These are phyloP conservation scores for Coelogynopora nodosa DNA, from an alignment of 2,888 invertebrate species.

Conservation along the genomic window DNA sequence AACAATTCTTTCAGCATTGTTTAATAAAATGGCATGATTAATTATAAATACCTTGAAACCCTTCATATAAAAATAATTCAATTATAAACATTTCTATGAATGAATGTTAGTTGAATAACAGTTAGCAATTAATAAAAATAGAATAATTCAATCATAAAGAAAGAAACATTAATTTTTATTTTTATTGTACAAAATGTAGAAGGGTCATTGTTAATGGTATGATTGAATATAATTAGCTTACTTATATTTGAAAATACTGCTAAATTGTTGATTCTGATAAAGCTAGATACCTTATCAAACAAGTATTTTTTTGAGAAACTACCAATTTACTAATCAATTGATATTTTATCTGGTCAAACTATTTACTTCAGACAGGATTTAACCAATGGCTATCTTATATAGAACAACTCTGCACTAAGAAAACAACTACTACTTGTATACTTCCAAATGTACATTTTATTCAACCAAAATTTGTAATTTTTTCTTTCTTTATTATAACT, in stretches of 20 bases:
- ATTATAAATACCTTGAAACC: neutral
- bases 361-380: neutral
- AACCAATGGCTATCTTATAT: neutral
- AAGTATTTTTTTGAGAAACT: too few species aligned
- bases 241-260: neutral
- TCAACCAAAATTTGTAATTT: too few species aligned
- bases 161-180: neutral
- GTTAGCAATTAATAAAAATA: slow-evolving; percentile 2
- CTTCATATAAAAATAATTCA: neutral
- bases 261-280: slow-evolving; percentile 2
- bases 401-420: slow-evolving; percentile 7
- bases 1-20: too few species aligned
- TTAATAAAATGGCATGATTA: neutral
- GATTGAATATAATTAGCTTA: neutral
- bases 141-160: slow-evolving; percentile 5
- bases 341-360: neutral
- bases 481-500: too few species aligned
- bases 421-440: neutral
- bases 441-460: too few species aligned
- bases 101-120: slow-evolving; percentile 19
- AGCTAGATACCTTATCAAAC: too few species aligned
- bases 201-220: neutral
- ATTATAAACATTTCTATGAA: slow-evolving; percentile 13
- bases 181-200: neutral
- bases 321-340: neutral